Conservation (phyloP, 2,888 invertebrate species). For the Drosophila percnosoma region DNA sequence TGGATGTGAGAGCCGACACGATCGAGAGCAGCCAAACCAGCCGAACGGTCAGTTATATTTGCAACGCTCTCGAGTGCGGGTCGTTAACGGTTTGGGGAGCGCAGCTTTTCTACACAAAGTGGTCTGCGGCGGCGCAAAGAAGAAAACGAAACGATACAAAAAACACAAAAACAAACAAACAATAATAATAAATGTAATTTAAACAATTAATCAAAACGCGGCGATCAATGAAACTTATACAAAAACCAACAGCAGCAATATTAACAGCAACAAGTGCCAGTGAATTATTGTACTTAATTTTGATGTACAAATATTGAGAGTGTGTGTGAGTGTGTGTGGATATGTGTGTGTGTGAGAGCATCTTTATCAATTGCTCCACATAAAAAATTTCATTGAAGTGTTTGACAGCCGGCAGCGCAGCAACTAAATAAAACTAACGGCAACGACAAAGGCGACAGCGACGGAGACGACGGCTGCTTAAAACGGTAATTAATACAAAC, state of each 20-base stretch:
- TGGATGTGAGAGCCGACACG: slow-evolving; percentile 24
- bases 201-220: slow-evolving; percentile 80
- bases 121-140: slow-evolving; percentile 16
- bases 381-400: slow-evolving; percentile 74
- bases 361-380: slow-evolving; percentile 79
- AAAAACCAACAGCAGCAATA: slow-evolving; percentile 30
- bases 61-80: slow-evolving; percentile 75
- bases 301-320: slow-evolving; percentile 65
- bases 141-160: slow-evolving; percentile 13
- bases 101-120: slow-evolving; percentile 44
- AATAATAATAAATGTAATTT: slow-evolving; percentile 72
- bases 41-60: slow-evolving; percentile 68
- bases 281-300: slow-evolving; percentile 81
- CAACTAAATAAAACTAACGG: slow-evolving; percentile 41
- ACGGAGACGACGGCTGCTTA: slow-evolving; percentile 58
- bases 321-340: slow-evolving; percentile 25
- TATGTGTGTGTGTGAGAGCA: slow-evolving; percentile 39
- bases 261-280: slow-evolving; percentile 71
- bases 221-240: slow-evolving; percentile 74
- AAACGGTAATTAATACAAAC: slow-evolving; percentile 80
- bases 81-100: slow-evolving; percentile 50
- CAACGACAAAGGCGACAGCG: slow-evolving; percentile 4
- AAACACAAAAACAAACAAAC: slow-evolving; percentile 42
- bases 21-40: slow-evolving; percentile 29
- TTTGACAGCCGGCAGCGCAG: slow-evolving; percentile 62